Percentiles rank a stretch among this genome's conserved stretches.
phyloP scores from a whole-genome alignment of 2,113 vertebrate genomes.

The Benitochromis conjunctus region DNA sequence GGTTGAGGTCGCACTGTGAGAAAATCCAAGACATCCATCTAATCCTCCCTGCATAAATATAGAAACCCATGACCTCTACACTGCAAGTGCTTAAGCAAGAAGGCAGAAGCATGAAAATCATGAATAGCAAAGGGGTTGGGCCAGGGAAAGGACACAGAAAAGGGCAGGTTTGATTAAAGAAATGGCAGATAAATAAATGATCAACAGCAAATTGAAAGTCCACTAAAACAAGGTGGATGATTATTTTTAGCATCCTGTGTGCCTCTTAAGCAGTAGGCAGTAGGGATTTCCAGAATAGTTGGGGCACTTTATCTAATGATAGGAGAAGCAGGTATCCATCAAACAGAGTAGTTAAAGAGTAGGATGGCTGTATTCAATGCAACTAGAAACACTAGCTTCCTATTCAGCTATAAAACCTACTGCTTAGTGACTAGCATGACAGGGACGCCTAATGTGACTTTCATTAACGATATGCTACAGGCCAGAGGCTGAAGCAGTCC shows the following conservation, averaged over 20 bases:
- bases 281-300: background rate
- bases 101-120: constrained; percentile 5
- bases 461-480: constrained; percentile 66
- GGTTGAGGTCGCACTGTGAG: constrained; percentile 4
- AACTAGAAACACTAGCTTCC: constrained; percentile 24
- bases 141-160: background rate
- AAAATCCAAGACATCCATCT: constrained; percentile 33
- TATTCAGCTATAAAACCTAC: constrained; percentile 27
- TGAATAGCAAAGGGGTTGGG: background rate
- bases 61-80: constrained; percentile 16
- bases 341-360: background rate
- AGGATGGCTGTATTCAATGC: background rate
- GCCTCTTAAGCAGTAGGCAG: background rate
- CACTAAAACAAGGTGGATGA: background rate
- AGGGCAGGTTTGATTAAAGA: background rate
- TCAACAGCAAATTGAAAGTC: background rate
- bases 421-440: constrained; percentile 40
- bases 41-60: constrained; percentile 3
- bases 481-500: constrained; percentile 53
- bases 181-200: constrained; percentile 10
- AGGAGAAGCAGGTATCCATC: background rate
- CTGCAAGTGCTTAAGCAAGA: background rate
- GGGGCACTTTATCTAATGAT: background rate
- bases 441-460: constrained; percentile 65
- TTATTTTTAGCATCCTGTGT: background rate